phyloP scores from a whole-genome alignment of 2,888 invertebrate species.

The Ennomos erosarius region DNA sequence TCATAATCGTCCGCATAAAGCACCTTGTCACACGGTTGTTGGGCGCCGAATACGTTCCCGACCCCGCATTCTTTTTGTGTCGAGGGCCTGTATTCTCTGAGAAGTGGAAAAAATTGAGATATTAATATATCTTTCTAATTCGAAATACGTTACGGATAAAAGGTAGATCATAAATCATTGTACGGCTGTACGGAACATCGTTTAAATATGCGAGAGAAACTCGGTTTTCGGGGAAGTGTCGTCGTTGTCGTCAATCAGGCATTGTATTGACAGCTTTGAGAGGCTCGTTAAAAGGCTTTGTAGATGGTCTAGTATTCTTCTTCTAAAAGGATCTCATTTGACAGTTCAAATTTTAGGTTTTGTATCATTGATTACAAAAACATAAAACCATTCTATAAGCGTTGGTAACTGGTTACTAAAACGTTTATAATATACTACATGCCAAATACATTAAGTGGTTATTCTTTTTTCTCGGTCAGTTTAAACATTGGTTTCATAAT shows the following conservation, averaged over 20 bases:
- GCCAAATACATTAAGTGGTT: not conserved
- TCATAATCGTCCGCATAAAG: conserved; percentile 84
- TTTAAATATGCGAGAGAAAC: conserved; percentile 75
- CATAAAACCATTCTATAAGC: no score
- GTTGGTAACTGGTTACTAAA: no score
- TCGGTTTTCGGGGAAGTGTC: conserved; percentile 73
- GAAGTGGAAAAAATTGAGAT: conserved; percentile 85
- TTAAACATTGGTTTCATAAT: conserved; percentile 25
- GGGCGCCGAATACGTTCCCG: conserved; percentile 79
- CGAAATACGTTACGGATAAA: conserved; percentile 84
- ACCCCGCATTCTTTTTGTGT: conserved; percentile 81
- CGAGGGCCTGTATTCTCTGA: conserved; percentile 79
- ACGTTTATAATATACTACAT: not conserved
- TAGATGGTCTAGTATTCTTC: conserved; percentile 18
- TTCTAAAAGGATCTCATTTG: not conserved
- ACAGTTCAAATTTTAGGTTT: no score
- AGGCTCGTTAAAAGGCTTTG: conserved; percentile 31
- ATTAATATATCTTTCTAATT: conserved; percentile 85
- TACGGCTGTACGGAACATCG: conserved; percentile 68
- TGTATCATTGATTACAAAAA: no score
- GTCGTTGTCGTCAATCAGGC: conserved; percentile 62
- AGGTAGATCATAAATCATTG: conserved; percentile 81
- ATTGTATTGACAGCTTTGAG: conserved; percentile 61
- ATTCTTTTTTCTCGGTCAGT: conserved; percentile 2
- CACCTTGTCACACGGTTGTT: conserved; percentile 85